Evolutionary conservation across 2,113 vertebrate genomes (phyloP).

Genomic region (Phyllostomus discolor): DNA sequence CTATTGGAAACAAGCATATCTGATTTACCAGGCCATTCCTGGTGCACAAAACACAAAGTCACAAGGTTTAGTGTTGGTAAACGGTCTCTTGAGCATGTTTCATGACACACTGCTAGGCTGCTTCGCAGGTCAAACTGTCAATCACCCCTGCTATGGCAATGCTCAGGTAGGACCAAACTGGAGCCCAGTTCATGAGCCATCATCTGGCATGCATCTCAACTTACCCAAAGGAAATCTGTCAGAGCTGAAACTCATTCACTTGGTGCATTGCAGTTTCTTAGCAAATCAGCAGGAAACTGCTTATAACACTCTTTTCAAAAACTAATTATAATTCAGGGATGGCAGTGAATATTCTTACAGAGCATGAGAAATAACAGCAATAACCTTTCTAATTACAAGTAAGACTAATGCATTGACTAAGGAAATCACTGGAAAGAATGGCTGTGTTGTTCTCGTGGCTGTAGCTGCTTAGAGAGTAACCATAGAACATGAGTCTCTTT

Average conservation of each 20-base stretch:
- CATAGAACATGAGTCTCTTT: not conserved
- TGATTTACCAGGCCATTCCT: slow-evolving; percentile 43
- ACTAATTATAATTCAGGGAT: slow-evolving; percentile 45
- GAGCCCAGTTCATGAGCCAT: not conserved
- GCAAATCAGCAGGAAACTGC: not conserved
- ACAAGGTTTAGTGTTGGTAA: not conserved
- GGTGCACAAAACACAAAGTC: not conserved
- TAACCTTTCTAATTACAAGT: slow-evolving; percentile 57
- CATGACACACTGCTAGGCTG: not conserved
- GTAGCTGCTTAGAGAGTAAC: not conserved
- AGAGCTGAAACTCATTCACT: not conserved
- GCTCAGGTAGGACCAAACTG: not conserved
- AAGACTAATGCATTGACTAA: not conserved
- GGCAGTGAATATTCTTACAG: not conserved
- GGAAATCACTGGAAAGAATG: slow-evolving; percentile 28
- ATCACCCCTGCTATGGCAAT: not conserved
- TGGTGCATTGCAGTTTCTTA: slow-evolving; percentile 21
- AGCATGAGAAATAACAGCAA: slow-evolving; percentile 38
- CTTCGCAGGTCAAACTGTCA: not conserved
- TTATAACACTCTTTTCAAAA: not conserved
- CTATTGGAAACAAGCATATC: not conserved
- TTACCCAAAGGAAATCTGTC: slow-evolving; percentile 1
- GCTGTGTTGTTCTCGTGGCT: not conserved
- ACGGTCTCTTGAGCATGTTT: not conserved
- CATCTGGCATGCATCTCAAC: not conserved